phyloP scores from a whole-genome alignment of 35 echinoderm and acorn worm genomes.

The Strongylocentrotus purpuratus region DNA sequence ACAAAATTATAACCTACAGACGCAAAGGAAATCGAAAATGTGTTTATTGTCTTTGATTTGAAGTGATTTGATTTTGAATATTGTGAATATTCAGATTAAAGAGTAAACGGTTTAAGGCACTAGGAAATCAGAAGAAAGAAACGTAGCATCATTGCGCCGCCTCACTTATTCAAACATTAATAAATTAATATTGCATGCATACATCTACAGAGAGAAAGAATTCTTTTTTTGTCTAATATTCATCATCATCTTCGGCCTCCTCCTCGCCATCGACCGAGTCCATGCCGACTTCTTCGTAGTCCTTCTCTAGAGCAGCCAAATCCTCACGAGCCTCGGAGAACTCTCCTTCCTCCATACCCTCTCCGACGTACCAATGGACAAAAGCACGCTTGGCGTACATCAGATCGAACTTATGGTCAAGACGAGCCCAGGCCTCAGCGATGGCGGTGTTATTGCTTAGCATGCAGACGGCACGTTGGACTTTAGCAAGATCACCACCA shows the following conservation, averaged over 20 bases:
- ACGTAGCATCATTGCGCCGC: neutral
- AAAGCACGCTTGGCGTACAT: slow-evolving; percentile 84
- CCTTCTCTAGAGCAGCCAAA: slow-evolving; percentile 68
- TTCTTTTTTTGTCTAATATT: neutral
- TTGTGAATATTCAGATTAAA: neutral
- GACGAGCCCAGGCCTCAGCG: slow-evolving; percentile 77
- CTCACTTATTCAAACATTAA: neutral
- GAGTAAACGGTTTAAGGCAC: neutral
- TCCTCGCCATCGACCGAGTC: slow-evolving; percentile 31
- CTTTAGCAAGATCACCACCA: slow-evolving; percentile 66
- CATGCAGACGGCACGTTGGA: slow-evolving; percentile 75
- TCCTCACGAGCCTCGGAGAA: slow-evolving; percentile 80
- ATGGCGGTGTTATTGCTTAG: slow-evolving; percentile 75
- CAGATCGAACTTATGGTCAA: slow-evolving; percentile 79
- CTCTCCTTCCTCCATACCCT: slow-evolving; percentile 78
- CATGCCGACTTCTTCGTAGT: slow-evolving; percentile 59
- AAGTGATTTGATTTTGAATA: neutral
- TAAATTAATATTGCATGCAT: slow-evolving; percentile 6
- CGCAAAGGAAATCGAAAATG: neutral
- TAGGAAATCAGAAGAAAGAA: slow-evolving; percentile 5
- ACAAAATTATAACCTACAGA: neutral
- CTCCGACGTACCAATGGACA: slow-evolving; percentile 76
- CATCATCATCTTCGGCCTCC: slow-evolving; percentile 43
- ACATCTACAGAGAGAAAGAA: neutral
- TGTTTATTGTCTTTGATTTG: neutral